These are phyloP conservation scores for Escarpia spicata DNA, from an alignment of 2,888 invertebrate genomes.

Conservation along the genomic window DNA sequence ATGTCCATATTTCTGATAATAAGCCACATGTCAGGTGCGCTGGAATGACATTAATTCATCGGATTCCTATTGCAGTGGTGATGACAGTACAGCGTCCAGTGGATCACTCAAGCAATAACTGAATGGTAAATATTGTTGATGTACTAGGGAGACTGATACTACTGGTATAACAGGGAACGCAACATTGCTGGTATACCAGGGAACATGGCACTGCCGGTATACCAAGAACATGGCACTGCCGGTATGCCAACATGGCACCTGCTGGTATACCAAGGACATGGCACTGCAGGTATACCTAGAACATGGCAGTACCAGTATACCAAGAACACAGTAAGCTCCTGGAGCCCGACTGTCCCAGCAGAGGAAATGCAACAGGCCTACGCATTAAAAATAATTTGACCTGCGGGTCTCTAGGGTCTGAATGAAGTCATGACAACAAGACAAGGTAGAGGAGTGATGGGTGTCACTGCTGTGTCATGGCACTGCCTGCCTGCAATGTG, in stretches of 20 bases:
- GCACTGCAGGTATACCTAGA: neutral
- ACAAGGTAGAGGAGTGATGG: neutral
- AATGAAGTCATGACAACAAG: slow-evolving; percentile 3
- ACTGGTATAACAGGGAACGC: neutral
- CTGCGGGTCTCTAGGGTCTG: neutral
- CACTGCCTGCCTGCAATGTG: neutral
- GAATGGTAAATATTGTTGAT: no score
- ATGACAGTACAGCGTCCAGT: no score
- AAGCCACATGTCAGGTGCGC: no score
- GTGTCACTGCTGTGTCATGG: neutral
- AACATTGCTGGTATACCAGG: neutral
- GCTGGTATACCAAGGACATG: neutral
- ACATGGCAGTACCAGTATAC: neutral
- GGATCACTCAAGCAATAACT: no score
- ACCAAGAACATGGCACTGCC: neutral
- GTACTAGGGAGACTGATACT: neutral
- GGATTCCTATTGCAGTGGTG: no score
- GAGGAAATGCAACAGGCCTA: neutral
- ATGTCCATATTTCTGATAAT: no score
- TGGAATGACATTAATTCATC: no score
- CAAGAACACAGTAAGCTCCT: neutral
- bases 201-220: neutral
- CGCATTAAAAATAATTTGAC: neutral
- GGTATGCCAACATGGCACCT: neutral
- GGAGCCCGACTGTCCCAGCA: neutral